Evolutionary conservation across 37 sponge, comb jelly and placozoan species (phyloP).

Genomic region (Bolinopsis microptera): DNA sequence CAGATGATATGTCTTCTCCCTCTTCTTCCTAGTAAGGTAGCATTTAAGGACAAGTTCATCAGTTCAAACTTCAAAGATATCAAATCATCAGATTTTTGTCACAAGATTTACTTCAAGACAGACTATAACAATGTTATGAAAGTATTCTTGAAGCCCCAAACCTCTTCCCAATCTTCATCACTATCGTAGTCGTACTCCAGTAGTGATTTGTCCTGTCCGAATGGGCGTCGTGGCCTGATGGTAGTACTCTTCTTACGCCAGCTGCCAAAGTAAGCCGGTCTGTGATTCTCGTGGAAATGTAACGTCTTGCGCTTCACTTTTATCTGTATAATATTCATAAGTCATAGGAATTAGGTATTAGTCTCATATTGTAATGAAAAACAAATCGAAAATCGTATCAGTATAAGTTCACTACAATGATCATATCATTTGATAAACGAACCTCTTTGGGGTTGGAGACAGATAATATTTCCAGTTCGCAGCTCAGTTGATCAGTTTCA

Average conservation of each 20-base stretch:
- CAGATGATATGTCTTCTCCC: constrained; percentile 59
- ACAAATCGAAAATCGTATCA: not conserved
- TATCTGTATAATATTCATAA: not conserved
- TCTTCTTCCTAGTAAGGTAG: not conserved
- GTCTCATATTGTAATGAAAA: not conserved
- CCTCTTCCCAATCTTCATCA: constrained; percentile 99
- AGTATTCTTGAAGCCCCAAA: constrained; percentile 86
- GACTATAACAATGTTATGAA: constrained; percentile 35
- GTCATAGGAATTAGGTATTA: not conserved
- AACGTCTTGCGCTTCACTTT: constrained; percentile 80
- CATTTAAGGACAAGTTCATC: not conserved
- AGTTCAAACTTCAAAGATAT: not conserved
- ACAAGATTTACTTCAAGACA: not conserved
- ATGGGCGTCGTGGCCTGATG: constrained; percentile 78
- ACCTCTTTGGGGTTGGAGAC: not conserved
- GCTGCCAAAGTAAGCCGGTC: constrained; percentile 95
- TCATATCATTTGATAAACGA: no score
- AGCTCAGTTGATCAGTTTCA: not conserved
- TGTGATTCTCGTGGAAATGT: constrained; percentile 88
- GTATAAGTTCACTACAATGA: no score
- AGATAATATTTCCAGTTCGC: constrained; percentile 25
- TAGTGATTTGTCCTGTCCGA: constrained; percentile 73
- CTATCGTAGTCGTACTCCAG: constrained; percentile 81
- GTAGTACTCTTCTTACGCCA: constrained; percentile 73
- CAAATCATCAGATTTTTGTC: not conserved